Evolutionary conservation across 2,888 invertebrate species (phyloP), one percentile per base, ranked within the genome.

Genomic region (Tipula lateralis): DNA sequence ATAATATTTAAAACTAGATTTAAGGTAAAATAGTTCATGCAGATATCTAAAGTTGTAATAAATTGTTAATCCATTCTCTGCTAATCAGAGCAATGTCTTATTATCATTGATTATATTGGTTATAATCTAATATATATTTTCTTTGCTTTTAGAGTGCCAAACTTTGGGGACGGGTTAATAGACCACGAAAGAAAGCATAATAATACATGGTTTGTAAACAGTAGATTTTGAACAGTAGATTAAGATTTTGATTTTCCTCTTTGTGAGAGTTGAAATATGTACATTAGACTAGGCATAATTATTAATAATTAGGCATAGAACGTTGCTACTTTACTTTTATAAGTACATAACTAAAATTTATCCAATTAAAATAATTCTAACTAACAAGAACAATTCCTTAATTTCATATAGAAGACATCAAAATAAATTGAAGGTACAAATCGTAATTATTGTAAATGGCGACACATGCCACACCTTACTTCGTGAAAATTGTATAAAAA

Each of bases 81-180:
- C 9, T 2, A 44, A 66, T 66, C 66, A 1, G 66, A 66, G 66
- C 66, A 66, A 66, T 66, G 24, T 24, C 66, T 24, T 66, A 66
- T 24, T 9, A 24, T 6, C 19, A 24, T 12, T 66, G 2, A 66
- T 66, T 66, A 66, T 66, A 7, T 66, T 66, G 24, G 2, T 66
- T 66, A 66, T n/a, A 24, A 7, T 66, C 9, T 66, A 66, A 66
- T 66, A 24, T 24, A 2, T 24, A 66, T 66, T 66, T 66, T 66
- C 66, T 66, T 66, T 66, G 66, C 66, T 66, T 66, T 66, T 66
- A 66, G 66, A 66, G 66, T 66, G 24, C 66, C 66, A 66, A 66
- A 66, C 66, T 66, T 66, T 66, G 66, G 66, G 66, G 66, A 66
- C 66, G 66, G 66, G 66, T 66, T 66, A 66, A 24, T 66, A 66